Conservation (phyloP, 2,888 invertebrate genomes). For the Celastrina argiolus region DNA sequence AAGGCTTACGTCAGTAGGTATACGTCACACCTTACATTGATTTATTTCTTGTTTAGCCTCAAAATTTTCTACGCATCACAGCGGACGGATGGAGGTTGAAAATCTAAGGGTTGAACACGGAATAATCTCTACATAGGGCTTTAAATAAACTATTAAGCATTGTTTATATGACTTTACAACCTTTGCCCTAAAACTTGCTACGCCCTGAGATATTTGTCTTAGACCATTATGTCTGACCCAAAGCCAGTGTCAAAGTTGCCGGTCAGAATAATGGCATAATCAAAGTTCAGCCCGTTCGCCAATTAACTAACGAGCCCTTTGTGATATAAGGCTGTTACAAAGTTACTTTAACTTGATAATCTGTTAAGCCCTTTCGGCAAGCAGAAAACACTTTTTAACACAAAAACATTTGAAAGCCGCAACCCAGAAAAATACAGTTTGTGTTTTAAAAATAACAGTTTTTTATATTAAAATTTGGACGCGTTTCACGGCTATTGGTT, state of each 20-base stretch:
- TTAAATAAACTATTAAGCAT: not conserved
- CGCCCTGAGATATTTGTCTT: not conserved
- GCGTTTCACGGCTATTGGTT: too few relatives aligned
- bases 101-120: too few relatives aligned
- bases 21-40: too few relatives aligned
- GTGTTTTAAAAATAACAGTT: too few relatives aligned
- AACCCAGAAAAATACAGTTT: too few relatives aligned
- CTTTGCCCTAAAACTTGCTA: not conserved
- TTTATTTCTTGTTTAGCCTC: too few relatives aligned
- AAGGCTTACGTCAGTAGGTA: too few relatives aligned
- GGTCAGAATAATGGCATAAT: constrained; percentile 2
- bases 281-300: not conserved
- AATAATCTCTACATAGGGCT: not conserved
- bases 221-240: not conserved
- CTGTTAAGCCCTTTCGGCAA: not conserved
- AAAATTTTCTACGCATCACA: too few relatives aligned
- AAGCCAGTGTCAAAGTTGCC: not conserved
- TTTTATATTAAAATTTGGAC: too few relatives aligned
- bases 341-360: not conserved
- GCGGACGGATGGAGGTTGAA: too few relatives aligned
- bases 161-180: not conserved
- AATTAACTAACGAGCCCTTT: constrained; percentile 1
- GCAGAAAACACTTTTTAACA: not conserved
- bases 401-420: too few relatives aligned
- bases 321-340: not conserved